These are phyloP conservation scores for Lasioglossum oenotherae DNA, from an alignment of 2,888 invertebrate species.

Conservation along the genomic window DNA sequence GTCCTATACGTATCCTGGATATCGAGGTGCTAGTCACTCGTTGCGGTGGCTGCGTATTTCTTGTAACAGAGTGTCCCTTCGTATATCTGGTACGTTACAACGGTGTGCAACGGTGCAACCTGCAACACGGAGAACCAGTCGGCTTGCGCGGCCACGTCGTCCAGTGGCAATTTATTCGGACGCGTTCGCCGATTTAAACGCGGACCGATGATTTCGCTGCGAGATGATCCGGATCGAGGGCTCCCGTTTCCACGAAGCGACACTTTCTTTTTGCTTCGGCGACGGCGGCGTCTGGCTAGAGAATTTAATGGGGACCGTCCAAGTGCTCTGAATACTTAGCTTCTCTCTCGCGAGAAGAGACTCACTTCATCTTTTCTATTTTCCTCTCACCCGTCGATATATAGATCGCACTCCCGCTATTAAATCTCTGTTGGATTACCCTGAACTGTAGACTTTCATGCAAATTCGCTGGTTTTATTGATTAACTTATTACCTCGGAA, in stretches of 20 bases:
- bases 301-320: background rate
- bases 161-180: conserved; percentile 18
- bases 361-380: background rate
- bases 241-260: conserved; percentile 6
- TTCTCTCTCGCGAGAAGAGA: background rate
- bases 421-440: background rate
- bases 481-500: conserved; percentile 2
- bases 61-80: conserved; percentile 32
- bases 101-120: background rate
- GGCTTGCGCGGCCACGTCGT: background rate
- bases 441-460: background rate
- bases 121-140: conserved; percentile 3
- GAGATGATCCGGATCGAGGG: conserved; percentile 10
- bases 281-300: background rate
- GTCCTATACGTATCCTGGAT: conserved; percentile 38
- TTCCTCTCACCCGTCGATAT: background rate
- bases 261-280: conserved; percentile 11
- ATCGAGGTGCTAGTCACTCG: conserved; percentile 22
- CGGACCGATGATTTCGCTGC: conserved; percentile 21
- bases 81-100: background rate
- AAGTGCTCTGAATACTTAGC: background rate
- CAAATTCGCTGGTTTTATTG: background rate
- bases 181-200: conserved; percentile 19
- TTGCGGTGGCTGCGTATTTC: conserved; percentile 9
- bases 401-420: background rate